These are phyloP conservation scores for Scrobipalpa atriplicella DNA, from an alignment of 2,888 invertebrate genomes.

Conservation along the genomic window DNA sequence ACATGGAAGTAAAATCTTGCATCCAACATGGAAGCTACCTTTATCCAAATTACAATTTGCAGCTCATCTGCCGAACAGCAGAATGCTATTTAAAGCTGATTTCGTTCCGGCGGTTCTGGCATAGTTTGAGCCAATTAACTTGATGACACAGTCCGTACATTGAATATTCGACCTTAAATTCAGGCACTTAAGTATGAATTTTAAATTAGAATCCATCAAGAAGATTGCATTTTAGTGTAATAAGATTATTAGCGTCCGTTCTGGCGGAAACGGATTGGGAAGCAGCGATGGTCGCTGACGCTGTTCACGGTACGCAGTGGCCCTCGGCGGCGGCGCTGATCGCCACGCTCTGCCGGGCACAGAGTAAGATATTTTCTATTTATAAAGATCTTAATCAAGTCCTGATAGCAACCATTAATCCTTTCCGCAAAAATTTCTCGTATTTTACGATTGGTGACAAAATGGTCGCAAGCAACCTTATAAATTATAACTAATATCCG, in stretches of 20 bases:
- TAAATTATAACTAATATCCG: too few species aligned
- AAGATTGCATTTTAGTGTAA: too few species aligned
- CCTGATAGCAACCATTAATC: background rate
- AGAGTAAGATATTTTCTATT: slow-evolving; percentile 49
- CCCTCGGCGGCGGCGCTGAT: slow-evolving; percentile 55
- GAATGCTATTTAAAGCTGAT: background rate
- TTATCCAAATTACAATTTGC: background rate
- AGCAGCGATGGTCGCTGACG: slow-evolving; percentile 51
- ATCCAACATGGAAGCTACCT: background rate
- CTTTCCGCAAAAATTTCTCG: too few species aligned
- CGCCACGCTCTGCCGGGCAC: slow-evolving; percentile 58
- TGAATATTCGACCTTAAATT: too few species aligned
- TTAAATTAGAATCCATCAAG: too few species aligned
- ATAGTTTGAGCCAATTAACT: too few species aligned
- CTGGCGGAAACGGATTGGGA: slow-evolving; percentile 45
- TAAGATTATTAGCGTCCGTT: slow-evolving; percentile 18
- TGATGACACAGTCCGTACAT: too few species aligned
- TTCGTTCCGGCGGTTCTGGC: slow-evolving; percentile 13
- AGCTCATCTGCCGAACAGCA: background rate
- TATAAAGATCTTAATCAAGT: background rate
- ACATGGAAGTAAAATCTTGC: background rate
- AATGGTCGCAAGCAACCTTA: too few species aligned
- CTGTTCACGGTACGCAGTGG: slow-evolving; percentile 53
- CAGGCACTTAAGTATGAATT: too few species aligned
- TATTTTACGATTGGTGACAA: too few species aligned